phyloP scores from a whole-genome alignment of 2,888 invertebrate species.

The Philereme vetulata region DNA sequence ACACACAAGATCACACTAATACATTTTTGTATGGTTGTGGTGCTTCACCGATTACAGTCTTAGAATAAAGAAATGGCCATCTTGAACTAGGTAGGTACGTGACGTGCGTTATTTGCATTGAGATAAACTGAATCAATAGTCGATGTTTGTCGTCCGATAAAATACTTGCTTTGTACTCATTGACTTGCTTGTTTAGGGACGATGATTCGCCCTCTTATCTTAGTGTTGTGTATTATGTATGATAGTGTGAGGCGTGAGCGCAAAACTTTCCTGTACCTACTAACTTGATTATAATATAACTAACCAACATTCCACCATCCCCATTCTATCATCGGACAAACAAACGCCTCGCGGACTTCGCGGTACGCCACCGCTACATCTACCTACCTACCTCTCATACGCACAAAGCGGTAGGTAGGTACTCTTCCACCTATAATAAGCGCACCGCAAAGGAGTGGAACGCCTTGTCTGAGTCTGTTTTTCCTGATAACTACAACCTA shows the following conservation, averaged over 20 bases:
- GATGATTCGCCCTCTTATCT: slow-evolving; percentile 67
- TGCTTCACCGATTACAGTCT: not conserved
- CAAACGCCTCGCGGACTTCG: no score
- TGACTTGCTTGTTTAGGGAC: slow-evolving; percentile 65
- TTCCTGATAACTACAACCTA: no score
- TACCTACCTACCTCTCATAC: no score
- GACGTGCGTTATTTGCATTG: slow-evolving; percentile 54
- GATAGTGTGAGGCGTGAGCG: not conserved
- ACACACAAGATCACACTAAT: not conserved
- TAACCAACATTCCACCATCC: no score
- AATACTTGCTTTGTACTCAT: slow-evolving; percentile 69
- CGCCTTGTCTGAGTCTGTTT: no score
- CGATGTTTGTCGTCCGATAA: slow-evolving; percentile 63
- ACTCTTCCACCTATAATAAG: no score
- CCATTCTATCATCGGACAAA: no score
- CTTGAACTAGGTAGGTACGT: slow-evolving; percentile 11
- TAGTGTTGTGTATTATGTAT: slow-evolving; percentile 1
- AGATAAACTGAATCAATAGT: slow-evolving; percentile 80
- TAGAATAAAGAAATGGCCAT: slow-evolving; percentile 25
- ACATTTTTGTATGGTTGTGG: slow-evolving; percentile 1
- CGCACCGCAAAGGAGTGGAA: no score
- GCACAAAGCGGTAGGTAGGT: no score
- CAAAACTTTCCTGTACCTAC: not conserved
- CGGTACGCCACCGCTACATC: no score
- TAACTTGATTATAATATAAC: no score